Evolutionary conservation across 1,140 invertebrate species (phyloP), one percentile per base, ranked within the genome.

Genomic region (Anastrepha obliqua): DNA sequence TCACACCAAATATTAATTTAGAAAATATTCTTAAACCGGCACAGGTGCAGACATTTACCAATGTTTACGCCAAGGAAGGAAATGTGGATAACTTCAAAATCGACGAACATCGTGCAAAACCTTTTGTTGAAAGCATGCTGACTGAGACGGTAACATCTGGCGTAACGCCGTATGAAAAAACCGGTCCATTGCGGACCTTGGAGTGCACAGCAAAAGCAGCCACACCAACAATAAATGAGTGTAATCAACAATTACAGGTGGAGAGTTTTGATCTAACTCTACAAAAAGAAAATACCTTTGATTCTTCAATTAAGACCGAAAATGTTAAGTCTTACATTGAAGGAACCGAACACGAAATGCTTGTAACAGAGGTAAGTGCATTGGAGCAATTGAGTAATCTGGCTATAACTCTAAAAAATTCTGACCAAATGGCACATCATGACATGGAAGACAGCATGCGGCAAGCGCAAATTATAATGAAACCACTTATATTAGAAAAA

Each of bases 51-150:
- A 85, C 65, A 11, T 42, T 89, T 17, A 39, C 74, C 0, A 51
- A 81, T 55, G 81, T 90, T 5, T 91, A 89, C 9, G 88, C 89
- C 58, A 92, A 90, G 47, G 91, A 92, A 55, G 74, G 87, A 1
- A 5, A 8, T 44, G 88, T 92, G 9, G 6, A 17, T 2, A n/a
- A 65, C 11, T 3, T 74, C 11, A 39, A 15, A 0, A 59, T 44
- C 0, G 17, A 70, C 11, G 85, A 89, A 58, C 89, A 91, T 7
- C 87, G 60, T 86, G 90, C 90, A 39, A 92, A 92, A 78, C 65
- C 87, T 8, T 91, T 91, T 62, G 89, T 90, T 86, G 88, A 89
- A 17, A 87, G 87, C 8, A 78, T 65, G 44, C 44, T 81, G 7
- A 67, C 47, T 6, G 88, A 89, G 47, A 89, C 85, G 6, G 51